Conservation (phyloP, 2,113 vertebrate genomes). For the Scomber colias region DNA sequence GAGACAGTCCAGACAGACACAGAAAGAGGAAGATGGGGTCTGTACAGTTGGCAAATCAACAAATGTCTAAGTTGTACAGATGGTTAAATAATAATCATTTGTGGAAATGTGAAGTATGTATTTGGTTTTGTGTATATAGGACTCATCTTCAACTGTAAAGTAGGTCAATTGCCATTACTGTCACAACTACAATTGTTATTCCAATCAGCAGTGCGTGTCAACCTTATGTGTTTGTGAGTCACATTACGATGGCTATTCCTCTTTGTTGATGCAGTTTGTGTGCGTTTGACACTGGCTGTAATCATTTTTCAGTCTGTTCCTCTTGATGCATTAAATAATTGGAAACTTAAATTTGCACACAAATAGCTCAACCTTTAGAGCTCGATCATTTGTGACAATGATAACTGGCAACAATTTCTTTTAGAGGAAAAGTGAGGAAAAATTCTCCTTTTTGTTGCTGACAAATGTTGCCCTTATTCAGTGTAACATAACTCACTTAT, state of each 20-base stretch:
- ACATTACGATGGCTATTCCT: neutral
- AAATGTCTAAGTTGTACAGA: slow-evolving; percentile 53
- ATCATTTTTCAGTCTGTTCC: neutral
- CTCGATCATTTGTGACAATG: too few species aligned
- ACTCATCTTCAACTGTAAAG: neutral
- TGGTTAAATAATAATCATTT: too few species aligned
- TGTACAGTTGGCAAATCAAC: slow-evolving; percentile 61
- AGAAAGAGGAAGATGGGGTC: slow-evolving; percentile 28
- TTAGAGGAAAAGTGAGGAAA: too few species aligned
- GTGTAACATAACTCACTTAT: neutral
- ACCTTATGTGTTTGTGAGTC: neutral
- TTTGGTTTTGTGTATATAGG: neutral
- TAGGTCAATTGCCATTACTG: neutral
- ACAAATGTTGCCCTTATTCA: neutral
- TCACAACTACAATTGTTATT: neutral
- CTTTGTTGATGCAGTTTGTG: neutral
- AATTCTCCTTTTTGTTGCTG: neutral
- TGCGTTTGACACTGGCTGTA: neutral
- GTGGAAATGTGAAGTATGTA: neutral
- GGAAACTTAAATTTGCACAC: neutral
- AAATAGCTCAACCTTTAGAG: too few species aligned
- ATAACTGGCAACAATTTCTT: too few species aligned
- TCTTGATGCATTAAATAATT: neutral
- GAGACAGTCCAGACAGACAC: slow-evolving; percentile 16
- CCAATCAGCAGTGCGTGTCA: neutral